Percentiles rank a stretch among this genome's conserved stretches.
Conservation (phyloP, 2,797 vertebrate genomes). For the Typhlichthys eigenmanni region DNA sequence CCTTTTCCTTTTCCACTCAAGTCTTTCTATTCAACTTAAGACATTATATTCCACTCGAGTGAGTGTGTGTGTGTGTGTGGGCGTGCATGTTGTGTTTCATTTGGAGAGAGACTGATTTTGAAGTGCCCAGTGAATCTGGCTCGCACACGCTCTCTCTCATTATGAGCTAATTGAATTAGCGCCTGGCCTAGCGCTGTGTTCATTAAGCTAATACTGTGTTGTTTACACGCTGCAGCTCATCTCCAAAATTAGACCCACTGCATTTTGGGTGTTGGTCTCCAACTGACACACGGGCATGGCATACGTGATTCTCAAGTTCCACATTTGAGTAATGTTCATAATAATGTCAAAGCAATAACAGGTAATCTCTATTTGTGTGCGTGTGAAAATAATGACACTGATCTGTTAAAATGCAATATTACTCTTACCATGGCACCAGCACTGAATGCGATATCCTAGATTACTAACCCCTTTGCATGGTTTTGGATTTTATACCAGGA, state of each 20-base stretch:
- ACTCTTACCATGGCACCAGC: no score
- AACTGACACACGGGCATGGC: neutral
- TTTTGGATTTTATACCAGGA: no score
- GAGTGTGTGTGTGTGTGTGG: constrained; percentile 2
- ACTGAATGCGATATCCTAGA: no score
- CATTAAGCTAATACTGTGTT: constrained; percentile 71
- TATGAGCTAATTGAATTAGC: constrained; percentile 70
- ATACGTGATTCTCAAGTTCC: no score
- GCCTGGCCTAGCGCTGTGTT: constrained; percentile 61
- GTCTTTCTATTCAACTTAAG: neutral
- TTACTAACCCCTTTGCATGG: no score
- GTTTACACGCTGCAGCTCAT: constrained; percentile 58
- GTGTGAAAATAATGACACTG: no score
- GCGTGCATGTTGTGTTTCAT: neutral
- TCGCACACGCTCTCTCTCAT: constrained; percentile 53
- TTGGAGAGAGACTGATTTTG: constrained; percentile 43
- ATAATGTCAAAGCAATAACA: no score
- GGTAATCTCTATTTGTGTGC: no score
- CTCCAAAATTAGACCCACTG: constrained; percentile 58
- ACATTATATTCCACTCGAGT: neutral
- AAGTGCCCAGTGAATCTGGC: constrained; percentile 38
- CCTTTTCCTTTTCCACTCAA: neutral
- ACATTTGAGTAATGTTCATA: no score
- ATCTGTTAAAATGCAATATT: no score
- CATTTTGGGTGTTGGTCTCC: constrained; percentile 53